phyloP scores from a whole-genome alignment of 2,113 vertebrate genomes.

The Macroglossus sobrinus region DNA sequence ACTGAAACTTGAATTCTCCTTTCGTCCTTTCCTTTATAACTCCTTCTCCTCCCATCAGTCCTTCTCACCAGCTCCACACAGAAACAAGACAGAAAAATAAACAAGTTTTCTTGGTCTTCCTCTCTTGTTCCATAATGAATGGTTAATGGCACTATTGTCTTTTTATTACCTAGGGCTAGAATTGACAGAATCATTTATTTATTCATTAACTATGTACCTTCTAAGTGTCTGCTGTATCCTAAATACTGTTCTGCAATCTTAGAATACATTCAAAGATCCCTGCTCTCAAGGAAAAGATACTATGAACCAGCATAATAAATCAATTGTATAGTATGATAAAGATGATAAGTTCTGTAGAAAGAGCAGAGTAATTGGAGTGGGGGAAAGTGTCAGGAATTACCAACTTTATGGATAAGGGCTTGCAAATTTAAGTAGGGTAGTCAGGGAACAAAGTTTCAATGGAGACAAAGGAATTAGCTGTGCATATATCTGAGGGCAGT shows the following conservation, averaged over 20 bases:
- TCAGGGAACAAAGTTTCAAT: neutral
- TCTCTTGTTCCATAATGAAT: neutral
- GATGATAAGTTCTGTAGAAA: neutral
- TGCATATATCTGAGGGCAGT: neutral
- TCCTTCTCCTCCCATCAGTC: neutral
- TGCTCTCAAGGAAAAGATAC: neutral
- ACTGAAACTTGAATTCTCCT: neutral
- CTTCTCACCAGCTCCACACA: neutral
- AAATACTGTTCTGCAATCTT: neutral
- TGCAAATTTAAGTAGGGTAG: neutral
- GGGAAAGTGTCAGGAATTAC: neutral
- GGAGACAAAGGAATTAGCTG: neutral
- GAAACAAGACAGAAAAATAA: neutral
- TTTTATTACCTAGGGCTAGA: neutral
- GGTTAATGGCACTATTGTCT: neutral
- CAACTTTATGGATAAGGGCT: neutral
- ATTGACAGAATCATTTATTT: neutral
- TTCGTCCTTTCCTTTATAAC: neutral
- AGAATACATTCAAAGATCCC: neutral
- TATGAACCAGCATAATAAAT: neutral
- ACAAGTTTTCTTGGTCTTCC: neutral
- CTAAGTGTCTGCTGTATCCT: neutral
- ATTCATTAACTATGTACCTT: neutral
- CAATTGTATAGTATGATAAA: neutral
- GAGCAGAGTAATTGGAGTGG: neutral